phyloP scores from a whole-genome alignment of 2,888 invertebrate species.

The Tenthredo amoena region DNA sequence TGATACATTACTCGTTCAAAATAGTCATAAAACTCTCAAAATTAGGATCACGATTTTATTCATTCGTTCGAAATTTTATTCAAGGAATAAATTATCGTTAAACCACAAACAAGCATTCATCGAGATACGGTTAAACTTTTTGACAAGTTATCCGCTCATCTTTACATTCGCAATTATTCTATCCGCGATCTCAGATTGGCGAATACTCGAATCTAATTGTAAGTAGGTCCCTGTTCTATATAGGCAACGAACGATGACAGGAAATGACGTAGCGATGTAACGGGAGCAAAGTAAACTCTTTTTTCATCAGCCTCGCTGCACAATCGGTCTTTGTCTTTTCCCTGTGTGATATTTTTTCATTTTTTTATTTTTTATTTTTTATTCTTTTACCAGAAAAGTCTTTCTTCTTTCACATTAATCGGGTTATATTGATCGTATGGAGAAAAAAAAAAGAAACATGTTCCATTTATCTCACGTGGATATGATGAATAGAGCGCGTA shows the following conservation, averaged over 20 bases:
- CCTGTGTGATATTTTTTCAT: background rate
- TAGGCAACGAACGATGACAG: constrained; percentile 32
- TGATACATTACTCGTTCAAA: background rate
- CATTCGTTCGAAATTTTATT: background rate
- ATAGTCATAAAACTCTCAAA: background rate
- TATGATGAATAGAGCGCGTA: too few relatives aligned
- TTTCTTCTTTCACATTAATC: too few relatives aligned
- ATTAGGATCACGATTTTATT: background rate
- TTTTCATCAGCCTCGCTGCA: background rate
- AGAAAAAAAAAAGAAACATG: background rate
- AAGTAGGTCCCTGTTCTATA: background rate
- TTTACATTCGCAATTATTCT: background rate
- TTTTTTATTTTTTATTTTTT: background rate
- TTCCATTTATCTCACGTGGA: background rate
- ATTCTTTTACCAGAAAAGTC: too few relatives aligned
- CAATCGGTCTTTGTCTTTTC: constrained; percentile 11
- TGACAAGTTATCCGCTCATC: background rate
- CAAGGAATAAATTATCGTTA: background rate
- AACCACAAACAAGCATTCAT: background rate
- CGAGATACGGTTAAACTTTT: background rate
- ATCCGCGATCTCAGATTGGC: background rate
- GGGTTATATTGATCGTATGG: too few relatives aligned
- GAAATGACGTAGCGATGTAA: background rate
- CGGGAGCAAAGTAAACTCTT: constrained; percentile 21
- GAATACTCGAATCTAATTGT: background rate